These are phyloP conservation scores for Pseudomyrmex concolor DNA, from an alignment of 1,140 invertebrate species.

Conservation along the genomic window DNA sequence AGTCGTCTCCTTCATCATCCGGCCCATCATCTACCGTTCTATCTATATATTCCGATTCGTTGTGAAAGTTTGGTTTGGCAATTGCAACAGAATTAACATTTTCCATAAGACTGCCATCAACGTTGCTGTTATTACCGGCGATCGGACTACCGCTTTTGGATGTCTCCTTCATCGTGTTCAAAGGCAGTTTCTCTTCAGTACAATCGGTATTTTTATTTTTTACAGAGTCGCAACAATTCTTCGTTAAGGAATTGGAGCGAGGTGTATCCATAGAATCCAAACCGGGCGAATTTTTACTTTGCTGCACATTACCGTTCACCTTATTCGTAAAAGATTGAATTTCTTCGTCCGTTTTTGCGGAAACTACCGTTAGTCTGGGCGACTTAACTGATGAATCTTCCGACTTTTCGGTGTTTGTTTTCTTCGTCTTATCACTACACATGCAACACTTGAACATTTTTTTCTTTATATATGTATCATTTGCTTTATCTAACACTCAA, in stretches of 20 bases:
- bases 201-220: not conserved
- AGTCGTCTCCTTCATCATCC: conserved; percentile 82
- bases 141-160: not conserved
- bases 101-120: not conserved
- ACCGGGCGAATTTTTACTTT: conserved; percentile 29
- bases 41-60: conserved; percentile 77
- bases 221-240: conserved; percentile 6
- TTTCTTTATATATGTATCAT: conserved; percentile 41
- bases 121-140: too few relatives aligned
- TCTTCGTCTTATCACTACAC: conserved; percentile 77
- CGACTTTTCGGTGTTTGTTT: conserved; percentile 1
- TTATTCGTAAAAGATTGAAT: conserved; percentile 26
- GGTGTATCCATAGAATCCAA: not conserved
- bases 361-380: not conserved
- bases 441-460: conserved; percentile 84
- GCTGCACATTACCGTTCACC: conserved; percentile 64
- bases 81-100: conserved; percentile 39
- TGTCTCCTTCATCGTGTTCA: not conserved
- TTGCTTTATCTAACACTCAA: conserved; percentile 10
- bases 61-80: conserved; percentile 68
- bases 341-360: conserved; percentile 10
- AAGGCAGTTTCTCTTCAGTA: conserved; percentile 40
- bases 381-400: conserved; percentile 14
- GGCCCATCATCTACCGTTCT: conserved; percentile 78
- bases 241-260: not conserved